Base-by-base conservation (phyloP, 2,888 invertebrate genomes). In the Mechanitis mazaeus region DNA sequence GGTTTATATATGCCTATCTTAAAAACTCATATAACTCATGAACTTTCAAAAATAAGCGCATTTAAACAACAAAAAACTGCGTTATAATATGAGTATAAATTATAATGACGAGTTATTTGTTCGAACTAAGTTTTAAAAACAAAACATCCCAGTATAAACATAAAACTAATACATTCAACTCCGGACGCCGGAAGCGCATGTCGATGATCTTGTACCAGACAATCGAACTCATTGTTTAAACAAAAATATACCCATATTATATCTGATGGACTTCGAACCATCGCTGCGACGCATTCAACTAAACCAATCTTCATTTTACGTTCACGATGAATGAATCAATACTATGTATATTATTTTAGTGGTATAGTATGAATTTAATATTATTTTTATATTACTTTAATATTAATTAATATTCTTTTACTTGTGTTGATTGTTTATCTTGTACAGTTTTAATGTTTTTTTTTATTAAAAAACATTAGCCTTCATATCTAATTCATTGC, bases 221-320 rank as follows among this genome's bases (percentile, higher is more conserved):
- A 64, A 63, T 61, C 64, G 64, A 67, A 64, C 63, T 60, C 55
- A 64, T 63, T 67, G 64, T 64, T 59, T 61, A 64, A 57, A 64
- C 56, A 64, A 59, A 47, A 46, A 20, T 46, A 46, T 47, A 20
- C 47, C 12, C 2, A 47, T 28, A 47, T 6, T 47, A 47, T 47
- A 47, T 12, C 20, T 4, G 47, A 4, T 11, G 68, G 68, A 68
- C 68, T 68, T 68, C 68, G 68, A 66, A 64, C 68, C 58, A 56
- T 56, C 20, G 20, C 56, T 47, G 63, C 64, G 60, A 45, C 63
- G 66, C 61, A 66, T 57, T 64, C 28, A 64, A 60, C 58, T 53
- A 59, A 62, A 59, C 59, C 42, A 33, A 56, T 31, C 42, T 45
- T 31, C 38, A 38, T 54, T 6, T 3, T 33, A 31, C 31, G 7